phyloP scores from a whole-genome alignment of 2,888 invertebrate genomes.

The Drosophila antonietae region DNA sequence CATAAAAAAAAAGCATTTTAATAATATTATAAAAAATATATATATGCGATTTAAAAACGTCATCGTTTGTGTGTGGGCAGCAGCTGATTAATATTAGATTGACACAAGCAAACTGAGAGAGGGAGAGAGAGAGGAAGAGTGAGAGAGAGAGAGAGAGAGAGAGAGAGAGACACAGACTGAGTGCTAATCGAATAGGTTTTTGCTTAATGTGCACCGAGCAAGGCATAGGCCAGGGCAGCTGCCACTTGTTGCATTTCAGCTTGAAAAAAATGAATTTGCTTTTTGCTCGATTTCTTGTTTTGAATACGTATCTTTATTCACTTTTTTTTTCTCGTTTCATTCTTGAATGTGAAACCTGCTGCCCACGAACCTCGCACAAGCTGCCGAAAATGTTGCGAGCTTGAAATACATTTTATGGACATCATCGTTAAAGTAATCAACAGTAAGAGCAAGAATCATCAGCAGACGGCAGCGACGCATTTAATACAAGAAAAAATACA shows the following conservation, averaged over 20 bases:
- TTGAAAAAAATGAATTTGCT: slow-evolving; percentile 17
- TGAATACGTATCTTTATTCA: slow-evolving; percentile 3
- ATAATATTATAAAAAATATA: slow-evolving; percentile 22
- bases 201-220: neutral
- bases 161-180: neutral
- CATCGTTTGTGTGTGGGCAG: slow-evolving; percentile 44
- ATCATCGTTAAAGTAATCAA: slow-evolving; percentile 76
- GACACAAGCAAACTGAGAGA: slow-evolving; percentile 2
- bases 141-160: neutral
- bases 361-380: slow-evolving; percentile 40
- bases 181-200: neutral
- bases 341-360: slow-evolving; percentile 58
- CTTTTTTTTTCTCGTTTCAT: neutral
- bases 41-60: slow-evolving; percentile 50
- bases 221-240: slow-evolving; percentile 4
- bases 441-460: slow-evolving; percentile 72
- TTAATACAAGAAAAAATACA: slow-evolving; percentile 21
- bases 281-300: slow-evolving; percentile 30
- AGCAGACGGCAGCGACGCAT: slow-evolving; percentile 46
- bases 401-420: slow-evolving; percentile 73
- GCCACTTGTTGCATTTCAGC: slow-evolving; percentile 30
- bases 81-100: slow-evolving; percentile 58
- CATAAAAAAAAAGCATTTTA: slow-evolving; percentile 43
- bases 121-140: neutral
- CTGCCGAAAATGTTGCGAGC: slow-evolving; percentile 47